A percentile compares a stretch with the other conserved stretches of the same genome.
phyloP scores from a whole-genome alignment of 2,113 vertebrate species.

The Mastomys coucha region DNA sequence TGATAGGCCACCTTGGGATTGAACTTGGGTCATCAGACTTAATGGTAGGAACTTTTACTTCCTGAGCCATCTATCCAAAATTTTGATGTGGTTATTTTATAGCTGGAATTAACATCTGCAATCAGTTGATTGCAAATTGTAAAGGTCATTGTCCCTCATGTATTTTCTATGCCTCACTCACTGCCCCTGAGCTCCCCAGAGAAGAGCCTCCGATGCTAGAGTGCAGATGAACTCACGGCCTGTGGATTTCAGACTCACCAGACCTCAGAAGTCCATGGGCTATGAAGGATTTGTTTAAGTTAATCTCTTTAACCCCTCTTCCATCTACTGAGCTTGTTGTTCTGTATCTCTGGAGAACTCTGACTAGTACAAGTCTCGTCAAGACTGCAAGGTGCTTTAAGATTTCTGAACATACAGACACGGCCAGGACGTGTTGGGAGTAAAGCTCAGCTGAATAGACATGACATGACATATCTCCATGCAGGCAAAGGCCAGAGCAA shows the following conservation, averaged over 20 bases:
- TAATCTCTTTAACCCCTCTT: background rate
- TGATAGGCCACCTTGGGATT: background rate
- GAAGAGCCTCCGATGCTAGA: background rate
- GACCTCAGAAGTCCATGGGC: background rate
- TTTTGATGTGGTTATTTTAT: background rate
- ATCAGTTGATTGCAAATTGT: background rate
- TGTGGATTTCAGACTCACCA: background rate
- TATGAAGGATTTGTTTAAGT: background rate
- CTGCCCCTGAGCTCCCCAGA: background rate
- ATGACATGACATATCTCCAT: accelerated
- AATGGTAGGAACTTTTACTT: background rate
- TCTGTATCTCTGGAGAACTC: background rate
- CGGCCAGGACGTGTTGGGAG: background rate
- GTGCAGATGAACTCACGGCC: background rate
- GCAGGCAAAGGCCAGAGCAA: background rate
- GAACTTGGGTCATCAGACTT: too few species aligned
- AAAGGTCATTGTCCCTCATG: background rate
- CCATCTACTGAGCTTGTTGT: background rate
- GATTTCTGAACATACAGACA: background rate
- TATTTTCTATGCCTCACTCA: background rate
- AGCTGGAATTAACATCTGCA: background rate
- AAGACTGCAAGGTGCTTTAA: background rate
- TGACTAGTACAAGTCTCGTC: background rate
- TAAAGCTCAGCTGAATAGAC: background rate
- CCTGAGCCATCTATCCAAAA: background rate